Base-by-base conservation (phyloP, 2,888 invertebrate genomes). In the Panzeria rudis region DNA sequence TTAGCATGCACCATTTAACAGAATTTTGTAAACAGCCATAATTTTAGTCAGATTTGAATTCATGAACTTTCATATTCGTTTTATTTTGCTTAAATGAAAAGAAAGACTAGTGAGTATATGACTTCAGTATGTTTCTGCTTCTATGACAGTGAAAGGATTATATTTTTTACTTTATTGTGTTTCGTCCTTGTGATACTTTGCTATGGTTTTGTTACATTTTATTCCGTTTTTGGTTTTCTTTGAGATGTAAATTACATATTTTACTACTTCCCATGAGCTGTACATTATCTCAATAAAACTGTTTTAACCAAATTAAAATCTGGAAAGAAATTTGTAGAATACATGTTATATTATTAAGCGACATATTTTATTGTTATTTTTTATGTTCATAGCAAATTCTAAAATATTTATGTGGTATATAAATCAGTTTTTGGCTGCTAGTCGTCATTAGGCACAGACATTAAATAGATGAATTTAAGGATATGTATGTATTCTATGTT, bases 1-100 rank as follows among this genome's bases (percentile, higher is more conserved):
- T 50, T 20, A 83, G 13, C 38, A 50, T 50, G 56, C 47, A 77
- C 50, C 71, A 83, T 83, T 83, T 64, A 83, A 59, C 64, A 64
- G 20, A 56, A 50, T 50, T 50, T 56, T 20, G 64, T 71, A 75
- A 76, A 76, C 82, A 83, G n/a, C 56, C 82, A 71, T 56, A 71
- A 64, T 68, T 77, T 68, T 29, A 47, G 17, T 77, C 38, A 13
- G 38, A 54, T 62, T 69, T 61, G 8, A 25, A 44, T 50, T 5
- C 20, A 75, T 38, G 44, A 44, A 69, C 29, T 54, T 81, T 13
- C 32, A 15, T 54, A 23, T 52, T 20, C 15, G 6, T 41, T 69
- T 50, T 5, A 0, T 11, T 54, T 32, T 64, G 29, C 35, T 9
- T 32, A 35, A 35, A 54, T 25, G 20, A 7, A 78, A 59, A 17